A percentile compares a stretch with the other conserved stretches of the same genome.
Conservation (phyloP, 2,113 vertebrate species). For the Psittacula cyanocephala region DNA sequence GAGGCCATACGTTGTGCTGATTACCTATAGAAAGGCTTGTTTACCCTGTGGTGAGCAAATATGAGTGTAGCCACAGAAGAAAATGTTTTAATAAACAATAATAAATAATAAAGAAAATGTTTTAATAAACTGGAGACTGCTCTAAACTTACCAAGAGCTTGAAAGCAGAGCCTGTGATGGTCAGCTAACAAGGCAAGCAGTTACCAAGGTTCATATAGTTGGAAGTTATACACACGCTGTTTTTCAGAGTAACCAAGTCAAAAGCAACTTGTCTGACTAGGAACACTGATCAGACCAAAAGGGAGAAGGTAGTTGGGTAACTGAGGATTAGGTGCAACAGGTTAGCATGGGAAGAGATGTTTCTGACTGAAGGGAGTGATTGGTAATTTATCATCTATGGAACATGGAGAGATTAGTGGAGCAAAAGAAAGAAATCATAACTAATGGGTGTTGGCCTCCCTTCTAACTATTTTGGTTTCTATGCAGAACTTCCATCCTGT, state of each 20-base stretch:
- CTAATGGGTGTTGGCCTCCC: neutral
- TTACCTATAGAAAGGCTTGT: neutral
- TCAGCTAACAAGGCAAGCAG: neutral
- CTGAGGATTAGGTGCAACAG: neutral
- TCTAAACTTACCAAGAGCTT: neutral
- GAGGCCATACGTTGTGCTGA: neutral
- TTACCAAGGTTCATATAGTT: neutral
- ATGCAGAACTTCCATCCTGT: neutral
- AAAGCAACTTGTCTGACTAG: constrained; percentile 4
- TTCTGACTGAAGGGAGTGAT: neutral
- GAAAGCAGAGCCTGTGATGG: neutral
- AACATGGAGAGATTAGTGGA: neutral
- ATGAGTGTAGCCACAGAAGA: neutral
- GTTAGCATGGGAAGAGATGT: neutral
- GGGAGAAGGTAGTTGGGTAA: neutral
- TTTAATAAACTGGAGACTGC: neutral
- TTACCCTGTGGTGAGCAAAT: neutral
- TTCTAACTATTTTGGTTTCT: neutral
- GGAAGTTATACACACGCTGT: neutral
- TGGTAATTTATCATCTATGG: constrained; percentile 17
- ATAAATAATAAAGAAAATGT: neutral
- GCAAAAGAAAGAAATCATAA: fast-evolving
- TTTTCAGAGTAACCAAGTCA: constrained; percentile 1
- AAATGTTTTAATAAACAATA: neutral
- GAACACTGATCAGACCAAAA: neutral